Conservation (phyloP, 2,888 invertebrate species). For the Agrilus biguttatus region DNA sequence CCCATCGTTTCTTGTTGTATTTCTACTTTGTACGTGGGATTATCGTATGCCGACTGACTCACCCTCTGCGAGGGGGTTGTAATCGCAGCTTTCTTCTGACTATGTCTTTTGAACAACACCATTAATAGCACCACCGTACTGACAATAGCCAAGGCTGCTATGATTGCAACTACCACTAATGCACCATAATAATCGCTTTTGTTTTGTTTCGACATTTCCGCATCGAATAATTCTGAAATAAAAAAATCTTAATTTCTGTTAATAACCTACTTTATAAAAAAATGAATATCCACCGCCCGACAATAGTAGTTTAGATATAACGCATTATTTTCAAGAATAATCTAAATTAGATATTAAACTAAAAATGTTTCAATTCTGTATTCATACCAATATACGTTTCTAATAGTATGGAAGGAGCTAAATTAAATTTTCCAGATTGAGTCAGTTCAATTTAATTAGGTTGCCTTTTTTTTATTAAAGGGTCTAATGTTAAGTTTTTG, state of each 20-base stretch:
- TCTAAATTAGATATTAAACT: too few relatives aligned
- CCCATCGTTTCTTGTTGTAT: constrained; percentile 88
- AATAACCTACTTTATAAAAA: too few relatives aligned
- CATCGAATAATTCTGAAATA: constrained; percentile 27
- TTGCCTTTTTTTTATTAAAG: too few relatives aligned
- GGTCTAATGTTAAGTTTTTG: too few relatives aligned
- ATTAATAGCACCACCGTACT: constrained; percentile 66
- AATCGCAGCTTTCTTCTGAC: constrained; percentile 60
- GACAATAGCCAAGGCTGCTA: constrained; percentile 73
- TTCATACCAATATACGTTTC: too few relatives aligned
- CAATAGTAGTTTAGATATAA: too few relatives aligned
- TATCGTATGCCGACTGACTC: constrained; percentile 80
- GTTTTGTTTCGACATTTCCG: constrained; percentile 37
- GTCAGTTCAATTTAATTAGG: too few relatives aligned
- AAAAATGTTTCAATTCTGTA: too few relatives aligned
- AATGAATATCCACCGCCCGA: too few relatives aligned
- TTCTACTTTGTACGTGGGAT: constrained; percentile 88
- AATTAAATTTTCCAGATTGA: too few relatives aligned
- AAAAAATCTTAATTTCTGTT: not conserved
- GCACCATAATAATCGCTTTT: constrained; percentile 76
- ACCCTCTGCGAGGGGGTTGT: constrained; percentile 59
- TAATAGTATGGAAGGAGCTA: too few relatives aligned
- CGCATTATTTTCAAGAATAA: too few relatives aligned
- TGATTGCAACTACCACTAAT: constrained; percentile 73
- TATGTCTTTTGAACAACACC: constrained; percentile 60